Evolutionary conservation across 2,797 vertebrate genomes (phyloP).

Genomic region (Furcifer pardalis): DNA sequence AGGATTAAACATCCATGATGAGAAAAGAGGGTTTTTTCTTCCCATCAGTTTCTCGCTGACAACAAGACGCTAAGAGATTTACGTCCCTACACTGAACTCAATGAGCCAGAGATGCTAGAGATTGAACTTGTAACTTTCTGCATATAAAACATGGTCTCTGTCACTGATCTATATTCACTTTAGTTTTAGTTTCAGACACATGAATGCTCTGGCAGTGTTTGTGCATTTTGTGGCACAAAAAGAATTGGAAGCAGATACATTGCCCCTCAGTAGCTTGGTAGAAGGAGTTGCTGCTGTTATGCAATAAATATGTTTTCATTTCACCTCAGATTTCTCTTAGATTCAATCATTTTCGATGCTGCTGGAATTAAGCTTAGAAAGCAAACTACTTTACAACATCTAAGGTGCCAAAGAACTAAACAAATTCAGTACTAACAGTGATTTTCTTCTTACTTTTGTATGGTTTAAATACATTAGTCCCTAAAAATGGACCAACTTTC

Average conservation of each 20-base stretch:
- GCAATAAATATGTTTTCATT: background rate
- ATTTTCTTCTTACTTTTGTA: slow-evolving; percentile 13
- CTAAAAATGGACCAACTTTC: slow-evolving; percentile 30
- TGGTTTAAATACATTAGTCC: slow-evolving; percentile 10
- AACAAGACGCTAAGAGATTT: background rate
- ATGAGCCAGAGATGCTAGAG: background rate
- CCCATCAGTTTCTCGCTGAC: background rate
- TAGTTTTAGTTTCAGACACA: too few relatives aligned
- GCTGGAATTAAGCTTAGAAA: slow-evolving; percentile 5
- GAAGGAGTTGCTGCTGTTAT: background rate
- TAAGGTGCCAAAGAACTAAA: slow-evolving; percentile 15
- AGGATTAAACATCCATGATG: too few relatives aligned
- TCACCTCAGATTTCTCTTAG: background rate
- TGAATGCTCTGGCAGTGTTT: too few relatives aligned
- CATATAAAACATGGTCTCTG: background rate
- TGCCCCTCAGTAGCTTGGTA: background rate
- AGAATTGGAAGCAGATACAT: background rate
- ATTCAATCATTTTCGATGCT: background rate
- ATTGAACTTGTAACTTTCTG: background rate
- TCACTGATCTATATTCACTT: background rate
- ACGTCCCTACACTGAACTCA: too few relatives aligned
- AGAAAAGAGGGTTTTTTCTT: too few relatives aligned
- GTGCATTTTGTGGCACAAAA: too few relatives aligned
- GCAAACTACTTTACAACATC: background rate
- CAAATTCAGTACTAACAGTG: slow-evolving; percentile 22